Evolutionary conservation across 2,797 vertebrate genomes (phyloP).

Genomic region (Tangara arthus): DNA sequence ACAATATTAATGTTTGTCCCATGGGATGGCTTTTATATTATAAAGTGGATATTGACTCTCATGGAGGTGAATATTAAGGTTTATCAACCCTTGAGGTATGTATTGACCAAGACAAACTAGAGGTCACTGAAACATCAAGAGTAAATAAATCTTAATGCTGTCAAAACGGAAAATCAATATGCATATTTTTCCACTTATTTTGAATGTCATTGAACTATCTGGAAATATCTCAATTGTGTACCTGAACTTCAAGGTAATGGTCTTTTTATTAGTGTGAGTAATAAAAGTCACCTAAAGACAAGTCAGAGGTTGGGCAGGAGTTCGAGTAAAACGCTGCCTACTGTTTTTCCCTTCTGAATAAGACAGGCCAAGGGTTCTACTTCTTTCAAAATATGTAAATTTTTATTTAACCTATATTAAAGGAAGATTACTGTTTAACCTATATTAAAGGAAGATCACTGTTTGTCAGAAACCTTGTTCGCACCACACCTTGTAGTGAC

Average conservation of each 20-base stretch:
- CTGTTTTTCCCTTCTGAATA: not conserved
- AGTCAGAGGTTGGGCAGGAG: not conserved
- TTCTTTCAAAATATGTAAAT: not conserved
- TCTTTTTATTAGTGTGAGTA: not conserved
- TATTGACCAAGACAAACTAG: slow-evolving; percentile 60
- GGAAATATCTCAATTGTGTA: not conserved
- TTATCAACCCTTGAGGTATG: slow-evolving; percentile 51
- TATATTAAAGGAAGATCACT: not conserved
- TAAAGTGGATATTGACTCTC: slow-evolving; percentile 60
- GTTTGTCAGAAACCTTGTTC: not conserved
- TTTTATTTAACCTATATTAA: not conserved
- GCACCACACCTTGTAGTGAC: not conserved
- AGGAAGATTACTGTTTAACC: not conserved
- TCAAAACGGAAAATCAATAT: slow-evolving; percentile 56
- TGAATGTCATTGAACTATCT: slow-evolving; percentile 37
- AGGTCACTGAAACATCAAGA: slow-evolving; percentile 59
- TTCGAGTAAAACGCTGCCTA: not conserved
- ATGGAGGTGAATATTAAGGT: slow-evolving; percentile 59
- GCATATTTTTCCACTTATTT: slow-evolving; percentile 52
- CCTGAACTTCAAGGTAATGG: not conserved
- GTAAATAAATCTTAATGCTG: slow-evolving; percentile 66
- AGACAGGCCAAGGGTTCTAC: not conserved
- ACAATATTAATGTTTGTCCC: slow-evolving; percentile 50
- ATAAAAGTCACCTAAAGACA: not conserved
- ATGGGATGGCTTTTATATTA: slow-evolving; percentile 29